phyloP scores from a whole-genome alignment of 2,113 vertebrate species.

The Perca fluviatilis region DNA sequence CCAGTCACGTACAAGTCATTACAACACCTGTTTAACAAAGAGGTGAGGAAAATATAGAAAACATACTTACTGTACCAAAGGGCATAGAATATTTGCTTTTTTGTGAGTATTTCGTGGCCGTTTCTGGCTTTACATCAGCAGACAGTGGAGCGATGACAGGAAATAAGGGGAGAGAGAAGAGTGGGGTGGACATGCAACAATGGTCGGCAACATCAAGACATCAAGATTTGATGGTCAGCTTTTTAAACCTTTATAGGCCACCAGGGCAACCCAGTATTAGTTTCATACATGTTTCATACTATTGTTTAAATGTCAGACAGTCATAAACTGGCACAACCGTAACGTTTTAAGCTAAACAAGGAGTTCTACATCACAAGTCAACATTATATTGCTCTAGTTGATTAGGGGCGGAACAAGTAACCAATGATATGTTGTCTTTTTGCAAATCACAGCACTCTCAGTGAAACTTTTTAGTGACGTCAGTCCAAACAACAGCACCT shows the following conservation, averaged over 20 bases:
- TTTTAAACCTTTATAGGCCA: slow-evolving; percentile 22
- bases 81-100: not conserved
- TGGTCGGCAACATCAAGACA: not conserved
- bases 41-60: not conserved
- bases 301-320: slow-evolving; percentile 38
- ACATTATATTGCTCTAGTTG: not conserved
- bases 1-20: not conserved
- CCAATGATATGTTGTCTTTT: slow-evolving; percentile 5
- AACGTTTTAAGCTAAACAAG: not conserved
- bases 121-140: slow-evolving; percentile 4
- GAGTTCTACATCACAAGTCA: not conserved
- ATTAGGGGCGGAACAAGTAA: slow-evolving; percentile 25
- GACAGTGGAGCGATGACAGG: slow-evolving; percentile 24
- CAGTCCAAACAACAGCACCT: slow-evolving; percentile 59
- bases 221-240: not conserved
- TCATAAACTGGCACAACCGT: not conserved
- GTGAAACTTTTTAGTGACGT: slow-evolving; percentile 49
- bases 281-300: not conserved
- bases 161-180: slow-evolving; percentile 34
- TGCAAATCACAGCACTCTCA: not conserved
- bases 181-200: not conserved
- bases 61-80: not conserved
- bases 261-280: not conserved
- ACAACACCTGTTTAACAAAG: not conserved
- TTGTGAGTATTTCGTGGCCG: not conserved